phyloP scores from a whole-genome alignment of 2,113 vertebrate genomes.

The Cyprinodon brontotheroides region DNA sequence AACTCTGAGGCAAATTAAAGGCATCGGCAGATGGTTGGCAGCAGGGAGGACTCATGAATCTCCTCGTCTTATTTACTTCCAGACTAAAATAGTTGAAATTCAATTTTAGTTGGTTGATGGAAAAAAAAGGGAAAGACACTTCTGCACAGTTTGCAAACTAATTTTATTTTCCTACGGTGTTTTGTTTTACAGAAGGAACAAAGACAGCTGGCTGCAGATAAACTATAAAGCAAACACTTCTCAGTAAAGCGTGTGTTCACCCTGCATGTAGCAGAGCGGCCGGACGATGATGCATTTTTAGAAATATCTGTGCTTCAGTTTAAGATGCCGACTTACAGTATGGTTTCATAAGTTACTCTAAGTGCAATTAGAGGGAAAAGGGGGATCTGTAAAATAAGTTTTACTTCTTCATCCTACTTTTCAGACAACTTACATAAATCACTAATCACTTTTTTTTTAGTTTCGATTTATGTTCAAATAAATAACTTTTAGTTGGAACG shows the following conservation, averaged over 20 bases:
- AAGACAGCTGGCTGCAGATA: background rate
- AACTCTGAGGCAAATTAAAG: constrained; percentile 26
- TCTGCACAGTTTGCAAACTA: background rate
- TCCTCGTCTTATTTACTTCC: background rate
- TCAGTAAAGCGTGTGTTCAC: background rate
- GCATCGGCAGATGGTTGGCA: constrained; percentile 44
- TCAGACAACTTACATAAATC: too few species aligned
- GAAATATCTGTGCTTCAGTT: background rate
- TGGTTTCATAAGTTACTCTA: too few species aligned
- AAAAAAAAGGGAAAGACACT: background rate
- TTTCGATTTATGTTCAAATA: too few species aligned
- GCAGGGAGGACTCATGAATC: constrained; percentile 15
- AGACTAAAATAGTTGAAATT: constrained; percentile 8
- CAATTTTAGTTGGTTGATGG: background rate
- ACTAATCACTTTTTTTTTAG: too few species aligned
- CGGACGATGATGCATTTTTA: too few species aligned
- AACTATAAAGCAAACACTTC: background rate
- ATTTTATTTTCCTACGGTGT: background rate
- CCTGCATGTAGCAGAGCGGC: background rate
- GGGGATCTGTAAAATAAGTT: too few species aligned
- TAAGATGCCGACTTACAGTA: background rate
- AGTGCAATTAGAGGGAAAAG: too few species aligned
- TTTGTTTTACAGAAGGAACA: background rate
- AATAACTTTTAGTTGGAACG: too few species aligned
- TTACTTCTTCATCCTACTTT: too few species aligned